Base-by-base conservation (phyloP, 2,113 vertebrate species). In the Mormyrus lacerda region DNA sequence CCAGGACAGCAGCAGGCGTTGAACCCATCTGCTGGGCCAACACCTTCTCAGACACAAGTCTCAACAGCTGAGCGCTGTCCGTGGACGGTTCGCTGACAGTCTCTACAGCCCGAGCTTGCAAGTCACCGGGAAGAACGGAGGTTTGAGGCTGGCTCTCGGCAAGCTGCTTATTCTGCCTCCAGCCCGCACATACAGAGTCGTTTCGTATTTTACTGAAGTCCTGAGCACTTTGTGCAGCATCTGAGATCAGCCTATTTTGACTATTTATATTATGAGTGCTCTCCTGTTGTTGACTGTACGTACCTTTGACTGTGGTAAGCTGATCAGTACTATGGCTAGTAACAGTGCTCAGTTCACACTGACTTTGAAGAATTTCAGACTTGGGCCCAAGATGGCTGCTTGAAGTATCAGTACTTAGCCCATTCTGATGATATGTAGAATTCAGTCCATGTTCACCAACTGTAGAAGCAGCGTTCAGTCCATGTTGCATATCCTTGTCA, bases 1-100 rank as follows among this genome's bases (percentile, higher is more conserved):
- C 88, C 53, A 92, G 91, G 19, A 91, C 90, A 6, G 91, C 86
- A 0, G 27, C 85, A 19, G 65, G 88, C n/a, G 92, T 84, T 11
- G 90, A 53, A 8, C 91, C 76, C 19, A 73, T 86, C 88, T 91
- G 90, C 90, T 92, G 90, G 45, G 69, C 90, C 89, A 92, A 88
- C 73, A 50, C 83, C 2, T 7, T 87, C 85, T 92, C 92, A 51
- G 92, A 82, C 21, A 89, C 89, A 76, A 88, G 83, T 1, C 65
- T 89, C 73, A 90, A 85, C 17, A 89, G 86, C 45, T 6, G 55
- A 58, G 85, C 90, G 53, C 73, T 87, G 61, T 83, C 89, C 45
- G 86, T 50, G 31, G 83, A 61, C 4, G 51, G 79, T 24, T 89
- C 79, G 5, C 50, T 35, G 48, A 35, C 39, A 11, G 7, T 42